Percentiles rank a stretch among this genome's conserved stretches.
Conservation (phyloP, 2,888 invertebrate genomes). For the Ochropacha duplaris region DNA sequence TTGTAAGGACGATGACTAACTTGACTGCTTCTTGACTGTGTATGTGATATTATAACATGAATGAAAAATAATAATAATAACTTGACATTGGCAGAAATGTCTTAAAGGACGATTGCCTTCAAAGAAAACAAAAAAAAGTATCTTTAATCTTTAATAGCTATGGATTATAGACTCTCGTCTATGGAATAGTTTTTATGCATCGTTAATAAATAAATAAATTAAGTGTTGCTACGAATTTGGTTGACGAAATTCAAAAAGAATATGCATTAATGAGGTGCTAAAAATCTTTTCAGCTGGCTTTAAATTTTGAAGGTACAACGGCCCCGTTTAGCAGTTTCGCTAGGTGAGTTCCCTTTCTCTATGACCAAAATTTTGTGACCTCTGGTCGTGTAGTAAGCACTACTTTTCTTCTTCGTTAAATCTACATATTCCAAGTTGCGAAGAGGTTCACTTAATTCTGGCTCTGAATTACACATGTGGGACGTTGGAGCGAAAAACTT, state of each 20-base stretch:
- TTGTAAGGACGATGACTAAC: no score
- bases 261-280: slow-evolving; percentile 55
- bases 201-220: slow-evolving; percentile 38
- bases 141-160: no score
- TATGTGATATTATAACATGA: no score
- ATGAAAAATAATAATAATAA: no score
- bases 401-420: slow-evolving; percentile 3
- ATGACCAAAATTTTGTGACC: slow-evolving; percentile 12
- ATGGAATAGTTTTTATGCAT: slow-evolving; percentile 4
- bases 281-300: slow-evolving; percentile 31
- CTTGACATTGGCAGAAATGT: no score
- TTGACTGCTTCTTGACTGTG: no score
- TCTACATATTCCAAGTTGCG: slow-evolving; percentile 5
- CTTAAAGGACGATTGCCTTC: no score
- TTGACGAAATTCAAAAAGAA: slow-evolving; percentile 45
- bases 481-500: slow-evolving; percentile 13
- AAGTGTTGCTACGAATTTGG: slow-evolving; percentile 24
- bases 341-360: slow-evolving; percentile 19
- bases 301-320: slow-evolving; percentile 38
- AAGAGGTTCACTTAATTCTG: slow-evolving; percentile 13
- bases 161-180: no score
- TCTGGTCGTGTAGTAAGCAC: background rate
- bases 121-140: no score
- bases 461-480: slow-evolving; percentile 8
- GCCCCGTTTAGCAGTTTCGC: slow-evolving; percentile 27